phyloP scores from a whole-genome alignment of 2,888 invertebrate species.

The Tanytarsus gracilentus region DNA sequence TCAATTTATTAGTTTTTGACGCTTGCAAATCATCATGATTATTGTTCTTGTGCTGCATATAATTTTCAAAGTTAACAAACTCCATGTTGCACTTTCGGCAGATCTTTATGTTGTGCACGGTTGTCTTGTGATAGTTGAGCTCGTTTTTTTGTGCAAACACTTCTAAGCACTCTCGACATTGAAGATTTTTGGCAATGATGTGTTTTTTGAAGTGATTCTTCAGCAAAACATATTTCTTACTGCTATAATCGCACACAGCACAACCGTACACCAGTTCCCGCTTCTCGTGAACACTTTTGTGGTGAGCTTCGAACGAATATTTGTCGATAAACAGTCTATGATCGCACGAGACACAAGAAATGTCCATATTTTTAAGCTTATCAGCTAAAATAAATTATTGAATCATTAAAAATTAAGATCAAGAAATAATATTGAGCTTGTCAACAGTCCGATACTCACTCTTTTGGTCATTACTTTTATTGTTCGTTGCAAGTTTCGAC shows the following conservation, averaged over 20 bases:
- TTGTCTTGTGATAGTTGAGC: conserved; percentile 35
- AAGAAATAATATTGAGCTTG: no score
- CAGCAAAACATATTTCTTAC: conserved; percentile 11
- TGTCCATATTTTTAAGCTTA: no score
- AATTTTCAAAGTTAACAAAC: conserved; percentile 37
- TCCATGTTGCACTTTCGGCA: conserved; percentile 40
- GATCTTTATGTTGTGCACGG: conserved; percentile 37
- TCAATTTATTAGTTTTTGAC: conserved; percentile 32
- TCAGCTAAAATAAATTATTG: no score
- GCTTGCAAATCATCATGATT: conserved; percentile 41
- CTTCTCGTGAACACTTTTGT: no score
- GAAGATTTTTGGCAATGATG: conserved; percentile 34
- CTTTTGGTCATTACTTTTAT: no score
- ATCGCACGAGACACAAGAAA: no score
- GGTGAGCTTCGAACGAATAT: no score
- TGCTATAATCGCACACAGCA: conserved; percentile 8
- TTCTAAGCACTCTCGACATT: conserved; percentile 39
- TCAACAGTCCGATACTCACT: no score
- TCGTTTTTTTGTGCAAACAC: conserved; percentile 23
- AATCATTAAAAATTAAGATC: no score
- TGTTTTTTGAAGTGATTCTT: conserved; percentile 33
- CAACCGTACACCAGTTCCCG: conserved; percentile 15
- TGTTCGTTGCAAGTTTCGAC: no score
- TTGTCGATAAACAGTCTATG: no score
- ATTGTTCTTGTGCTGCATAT: conserved; percentile 40